Conservation (phyloP, 2,797 vertebrate species). For the Amblyraja radiata region DNA sequence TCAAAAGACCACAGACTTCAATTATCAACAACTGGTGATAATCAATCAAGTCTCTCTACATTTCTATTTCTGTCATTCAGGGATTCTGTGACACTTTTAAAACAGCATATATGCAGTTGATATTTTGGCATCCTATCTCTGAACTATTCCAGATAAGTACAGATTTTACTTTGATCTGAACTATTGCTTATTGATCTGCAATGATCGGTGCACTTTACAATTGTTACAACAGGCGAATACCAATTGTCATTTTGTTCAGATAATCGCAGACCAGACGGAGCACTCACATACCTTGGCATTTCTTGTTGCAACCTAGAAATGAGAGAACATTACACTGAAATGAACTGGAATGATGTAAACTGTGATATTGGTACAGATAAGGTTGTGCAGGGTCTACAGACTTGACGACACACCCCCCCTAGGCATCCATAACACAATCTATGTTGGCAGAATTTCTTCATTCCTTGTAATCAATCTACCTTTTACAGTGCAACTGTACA, state of each 20-base stretch:
- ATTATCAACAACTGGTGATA: background rate
- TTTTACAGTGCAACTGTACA: conserved; percentile 50
- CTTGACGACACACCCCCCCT: background rate
- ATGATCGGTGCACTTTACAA: conserved; percentile 19
- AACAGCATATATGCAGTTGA: background rate
- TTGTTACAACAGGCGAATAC: conserved; percentile 18
- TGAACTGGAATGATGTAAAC: conserved; percentile 33
- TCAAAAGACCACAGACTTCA: conserved; percentile 18
- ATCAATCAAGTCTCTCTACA: background rate
- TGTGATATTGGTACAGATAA: background rate
- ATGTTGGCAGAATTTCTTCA: conserved; percentile 38
- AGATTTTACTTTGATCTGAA: conserved; percentile 15
- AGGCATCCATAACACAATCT: conserved; percentile 6
- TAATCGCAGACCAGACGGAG: background rate
- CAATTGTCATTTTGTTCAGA: conserved; percentile 20
- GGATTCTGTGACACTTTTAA: background rate
- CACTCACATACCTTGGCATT: conserved; percentile 15
- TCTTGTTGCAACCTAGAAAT: background rate
- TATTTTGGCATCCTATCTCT: background rate
- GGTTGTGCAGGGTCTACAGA: conserved; percentile 15
- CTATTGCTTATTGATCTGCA: conserved; percentile 15
- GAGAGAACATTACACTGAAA: background rate
- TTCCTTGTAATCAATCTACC: conserved; percentile 46
- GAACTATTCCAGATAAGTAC: conserved; percentile 33
- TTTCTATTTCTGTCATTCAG: background rate